Conservation (phyloP, 2,888 invertebrate species). For the Archaeoteleia sp. region DNA sequence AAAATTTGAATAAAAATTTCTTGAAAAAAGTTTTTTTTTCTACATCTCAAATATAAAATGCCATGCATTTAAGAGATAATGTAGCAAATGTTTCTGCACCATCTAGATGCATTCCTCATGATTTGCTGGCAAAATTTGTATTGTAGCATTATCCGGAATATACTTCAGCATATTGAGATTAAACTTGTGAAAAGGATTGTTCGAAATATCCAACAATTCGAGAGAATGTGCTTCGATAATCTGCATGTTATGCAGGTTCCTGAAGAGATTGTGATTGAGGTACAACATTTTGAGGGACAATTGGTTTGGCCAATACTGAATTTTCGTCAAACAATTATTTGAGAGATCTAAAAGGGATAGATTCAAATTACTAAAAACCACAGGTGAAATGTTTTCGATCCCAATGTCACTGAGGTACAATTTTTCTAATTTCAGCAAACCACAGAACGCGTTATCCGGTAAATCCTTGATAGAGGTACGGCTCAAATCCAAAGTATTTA, state of each 20-base stretch:
- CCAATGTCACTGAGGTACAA: neutral
- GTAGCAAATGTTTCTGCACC: too few species aligned
- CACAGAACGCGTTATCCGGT: neutral
- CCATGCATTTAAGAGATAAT: too few species aligned
- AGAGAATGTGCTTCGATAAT: neutral
- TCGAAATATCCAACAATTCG: neutral
- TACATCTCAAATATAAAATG: too few species aligned
- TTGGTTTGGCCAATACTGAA: neutral
- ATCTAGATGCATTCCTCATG: too few species aligned
- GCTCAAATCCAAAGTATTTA: neutral
- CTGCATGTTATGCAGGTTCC: neutral
- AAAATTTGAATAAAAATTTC: too few species aligned
- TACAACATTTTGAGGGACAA: neutral
- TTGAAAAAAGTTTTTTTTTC: too few species aligned
- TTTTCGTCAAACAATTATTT: neutral
- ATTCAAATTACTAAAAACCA: constrained; percentile 1
- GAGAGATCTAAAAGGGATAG: constrained; percentile 7
- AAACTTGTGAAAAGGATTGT: neutral
- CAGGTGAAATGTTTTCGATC: constrained; percentile 1
- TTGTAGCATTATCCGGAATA: constrained; percentile 1
- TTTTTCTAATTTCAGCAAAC: constrained; percentile 4
- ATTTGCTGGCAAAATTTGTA: neutral
- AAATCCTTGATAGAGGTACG: neutral
- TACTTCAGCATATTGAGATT: neutral
- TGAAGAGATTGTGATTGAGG: neutral